A percentile compares a stretch with the other conserved stretches of the same genome.
Evolutionary conservation across 2,888 invertebrate species (phyloP).

Genomic region (Antheraea yamamai): DNA sequence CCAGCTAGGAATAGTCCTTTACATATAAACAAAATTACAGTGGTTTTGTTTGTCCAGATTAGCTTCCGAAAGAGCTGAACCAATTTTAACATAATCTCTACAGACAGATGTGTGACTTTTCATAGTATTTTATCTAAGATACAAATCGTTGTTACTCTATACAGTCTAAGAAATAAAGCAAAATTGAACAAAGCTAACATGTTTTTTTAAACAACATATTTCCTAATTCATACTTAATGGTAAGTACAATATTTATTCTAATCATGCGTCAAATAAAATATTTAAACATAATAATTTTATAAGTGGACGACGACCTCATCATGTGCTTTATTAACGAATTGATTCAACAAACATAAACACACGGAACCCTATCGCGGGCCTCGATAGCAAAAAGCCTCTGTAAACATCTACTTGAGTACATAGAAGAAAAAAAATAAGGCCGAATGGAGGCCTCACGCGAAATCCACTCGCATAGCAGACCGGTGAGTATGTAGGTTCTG

Average conservation of each 20-base stretch:
- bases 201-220: background rate
- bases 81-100: too few species aligned
- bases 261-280: background rate
- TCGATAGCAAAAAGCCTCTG: constrained; percentile 67
- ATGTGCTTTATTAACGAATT: constrained; percentile 48
- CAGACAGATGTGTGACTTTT: too few species aligned
- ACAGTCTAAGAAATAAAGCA: too few species aligned
- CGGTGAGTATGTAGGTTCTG: constrained; percentile 63
- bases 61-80: too few species aligned
- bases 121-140: too few species aligned
- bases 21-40: background rate
- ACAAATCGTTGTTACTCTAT: too few species aligned
- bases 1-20: background rate
- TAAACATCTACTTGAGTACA: constrained; percentile 63
- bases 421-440: constrained; percentile 50
- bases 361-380: constrained; percentile 69
- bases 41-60: too few species aligned
- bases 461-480: constrained; percentile 59
- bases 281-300: background rate
- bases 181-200: too few species aligned
- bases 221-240: background rate
- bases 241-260: background rate
- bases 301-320: constrained; percentile 8
- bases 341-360: constrained; percentile 61
- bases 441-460: constrained; percentile 64